These are phyloP conservation scores for Crotalus horridus DNA, from an alignment of 2,113 vertebrate species.

Conservation along the genomic window DNA sequence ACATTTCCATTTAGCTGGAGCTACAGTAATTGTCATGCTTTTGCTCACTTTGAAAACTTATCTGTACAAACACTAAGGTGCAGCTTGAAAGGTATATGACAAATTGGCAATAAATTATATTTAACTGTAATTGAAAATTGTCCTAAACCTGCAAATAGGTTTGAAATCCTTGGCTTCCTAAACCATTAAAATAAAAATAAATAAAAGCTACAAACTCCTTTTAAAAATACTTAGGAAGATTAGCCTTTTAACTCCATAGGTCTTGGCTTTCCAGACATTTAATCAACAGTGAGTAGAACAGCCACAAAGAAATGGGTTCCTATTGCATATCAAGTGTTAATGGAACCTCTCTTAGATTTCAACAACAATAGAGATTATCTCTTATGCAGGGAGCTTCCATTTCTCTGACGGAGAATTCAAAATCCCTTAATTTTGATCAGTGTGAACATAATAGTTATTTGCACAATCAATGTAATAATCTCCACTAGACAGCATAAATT, in stretches of 20 bases:
- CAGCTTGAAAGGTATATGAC: conserved; percentile 5
- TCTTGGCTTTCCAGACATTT: conserved; percentile 28
- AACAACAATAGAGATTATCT: conserved; percentile 19
- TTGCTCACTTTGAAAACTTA: neutral
- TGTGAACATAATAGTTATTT: neutral
- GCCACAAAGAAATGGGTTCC: conserved; percentile 28
- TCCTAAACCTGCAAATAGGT: conserved; percentile 25
- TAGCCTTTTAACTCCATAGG: conserved; percentile 24
- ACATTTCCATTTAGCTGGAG: neutral
- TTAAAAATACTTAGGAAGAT: conserved; percentile 42
- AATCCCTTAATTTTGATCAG: conserved; percentile 8
- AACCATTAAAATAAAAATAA: conserved; percentile 13
- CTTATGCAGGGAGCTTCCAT: neutral
- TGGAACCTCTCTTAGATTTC: neutral
- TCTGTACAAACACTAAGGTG: neutral
- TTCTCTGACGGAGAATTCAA: conserved; percentile 14
- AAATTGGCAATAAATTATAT: conserved; percentile 30
- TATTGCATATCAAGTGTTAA: neutral
- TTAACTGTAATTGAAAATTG: conserved; percentile 16
- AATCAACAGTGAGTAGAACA: conserved; percentile 24
- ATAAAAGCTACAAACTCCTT: conserved; percentile 9
- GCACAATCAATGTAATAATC: conserved; percentile 20
- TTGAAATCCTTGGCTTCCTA: conserved; percentile 27
- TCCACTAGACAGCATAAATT: neutral
- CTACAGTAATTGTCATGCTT: neutral